Percentiles rank a stretch among this genome's conserved stretches.
These are phyloP conservation scores for Cryptotermes secundus DNA, from an alignment of 1,140 invertebrate genomes.

Conservation along the genomic window DNA sequence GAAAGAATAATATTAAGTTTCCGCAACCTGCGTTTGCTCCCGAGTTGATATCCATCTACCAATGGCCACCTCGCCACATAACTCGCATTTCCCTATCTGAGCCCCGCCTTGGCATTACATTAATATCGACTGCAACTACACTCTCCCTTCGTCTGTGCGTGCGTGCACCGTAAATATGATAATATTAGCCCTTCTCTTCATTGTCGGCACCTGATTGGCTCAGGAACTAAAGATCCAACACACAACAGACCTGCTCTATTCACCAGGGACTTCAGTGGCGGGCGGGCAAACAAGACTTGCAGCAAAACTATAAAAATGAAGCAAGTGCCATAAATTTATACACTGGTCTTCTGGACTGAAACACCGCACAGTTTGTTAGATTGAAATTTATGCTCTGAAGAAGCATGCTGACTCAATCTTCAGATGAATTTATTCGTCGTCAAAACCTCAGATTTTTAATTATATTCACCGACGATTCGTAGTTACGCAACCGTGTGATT, in stretches of 20 bases:
- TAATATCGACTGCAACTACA: not conserved
- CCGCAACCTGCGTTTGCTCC: not conserved
- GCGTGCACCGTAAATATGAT: conserved; percentile 7
- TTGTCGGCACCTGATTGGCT: not conserved
- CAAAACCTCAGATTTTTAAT: too few relatives aligned
- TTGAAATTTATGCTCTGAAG: too few relatives aligned
- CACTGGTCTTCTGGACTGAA: too few relatives aligned
- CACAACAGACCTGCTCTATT: too few relatives aligned
- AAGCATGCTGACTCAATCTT: too few relatives aligned
- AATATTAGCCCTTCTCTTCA: not conserved
- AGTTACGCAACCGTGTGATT: too few relatives aligned
- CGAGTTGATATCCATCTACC: not conserved
- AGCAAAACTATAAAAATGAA: too few relatives aligned
- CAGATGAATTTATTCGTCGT: too few relatives aligned
- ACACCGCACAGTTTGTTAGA: too few relatives aligned
- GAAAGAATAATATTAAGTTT: too few relatives aligned
- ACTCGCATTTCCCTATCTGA: not conserved
- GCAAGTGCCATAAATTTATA: too few relatives aligned
- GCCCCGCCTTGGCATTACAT: not conserved
- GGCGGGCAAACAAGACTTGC: not conserved
- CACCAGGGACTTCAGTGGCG: not conserved
- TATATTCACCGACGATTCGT: too few relatives aligned
- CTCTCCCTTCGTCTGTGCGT: not conserved
- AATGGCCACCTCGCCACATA: not conserved
- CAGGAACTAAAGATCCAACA: not conserved